Evolutionary conservation across 92 coral and sea anemone genomes (phyloP).

Genomic region (Phenganax marumi): DNA sequence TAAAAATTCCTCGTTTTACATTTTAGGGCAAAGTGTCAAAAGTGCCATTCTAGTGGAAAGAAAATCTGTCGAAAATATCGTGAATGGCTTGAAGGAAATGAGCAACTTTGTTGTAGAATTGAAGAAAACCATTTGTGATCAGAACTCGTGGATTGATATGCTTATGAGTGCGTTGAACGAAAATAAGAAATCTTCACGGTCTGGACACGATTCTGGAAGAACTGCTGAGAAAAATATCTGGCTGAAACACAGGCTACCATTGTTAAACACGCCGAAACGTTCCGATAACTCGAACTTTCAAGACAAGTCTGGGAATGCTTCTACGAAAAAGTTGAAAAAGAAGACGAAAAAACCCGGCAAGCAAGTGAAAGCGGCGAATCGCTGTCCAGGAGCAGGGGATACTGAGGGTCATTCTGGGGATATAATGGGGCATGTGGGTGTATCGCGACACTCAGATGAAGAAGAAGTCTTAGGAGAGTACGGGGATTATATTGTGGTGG

Average conservation of each 20-base stretch:
- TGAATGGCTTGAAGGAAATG: slow-evolving; percentile 14
- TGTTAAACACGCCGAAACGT: not conserved
- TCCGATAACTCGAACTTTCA: not conserved
- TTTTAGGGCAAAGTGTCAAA: slow-evolving; percentile 63
- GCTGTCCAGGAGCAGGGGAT: not conserved
- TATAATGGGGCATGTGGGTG: not conserved
- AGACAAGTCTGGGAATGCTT: not conserved
- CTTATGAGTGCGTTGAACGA: slow-evolving; percentile 14
- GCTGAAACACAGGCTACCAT: not conserved
- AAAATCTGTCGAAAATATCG: slow-evolving; percentile 5
- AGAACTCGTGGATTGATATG: slow-evolving; percentile 40
- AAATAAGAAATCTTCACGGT: not conserved
- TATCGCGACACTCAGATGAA: not conserved
- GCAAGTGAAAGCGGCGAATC: not conserved
- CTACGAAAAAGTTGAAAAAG: not conserved
- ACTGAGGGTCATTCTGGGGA: not conserved
- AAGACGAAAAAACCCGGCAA: not conserved
- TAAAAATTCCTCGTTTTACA: slow-evolving; percentile 9
- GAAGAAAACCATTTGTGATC: slow-evolving; percentile 39
- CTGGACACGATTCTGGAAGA: not conserved
- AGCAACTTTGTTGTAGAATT: not conserved
- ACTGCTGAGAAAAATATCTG: not conserved
- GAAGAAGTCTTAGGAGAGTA: not conserved
- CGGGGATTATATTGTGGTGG: not conserved
- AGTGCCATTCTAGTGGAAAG: slow-evolving; percentile 34